Evolutionary conservation across 2,113 vertebrate genomes (phyloP), one percentile per base, ranked within the genome.

Genomic region (Paralichthys olivaceus): DNA sequence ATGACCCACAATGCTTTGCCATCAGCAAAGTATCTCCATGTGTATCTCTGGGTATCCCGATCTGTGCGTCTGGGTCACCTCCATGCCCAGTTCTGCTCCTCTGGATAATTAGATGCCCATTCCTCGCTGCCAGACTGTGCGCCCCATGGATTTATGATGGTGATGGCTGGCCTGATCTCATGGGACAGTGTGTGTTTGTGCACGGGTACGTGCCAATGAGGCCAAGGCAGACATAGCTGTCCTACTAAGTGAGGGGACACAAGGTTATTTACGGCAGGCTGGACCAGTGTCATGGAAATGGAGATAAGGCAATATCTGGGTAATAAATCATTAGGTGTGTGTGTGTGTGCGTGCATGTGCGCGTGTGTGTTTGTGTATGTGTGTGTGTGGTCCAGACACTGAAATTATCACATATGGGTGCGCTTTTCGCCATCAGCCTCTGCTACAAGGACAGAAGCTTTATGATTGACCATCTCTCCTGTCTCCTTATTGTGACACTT

Each of bases 201-300:
- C 73, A 83, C 59, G 70, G 56, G 62, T 71, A 57, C 68, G 79
- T 76, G 75, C 81, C 76, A 80, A 79, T 68, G 49, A 84, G 91
- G 84, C 77, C 84, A 80, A 80, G 67, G 79, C 80, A 83, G 75
- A 85, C 81, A 86, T 64, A 69, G 75, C 85, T 79, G 79, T 88
- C 83, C 86, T 92, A 87, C 91, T 94, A 95, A 95, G 34, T 91
- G 94, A 92, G 84, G 54, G 72, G 90, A 90, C 73, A 81, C 90
- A 79, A 90, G 93, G 91, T 94, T 87, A 84, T 92, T 91, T 91
- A 89, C 58, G 77, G 83, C 84, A 79, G 84, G 79, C 87, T 76
- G 85, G 72, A 90, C 79, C 73, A 43, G 77, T 74, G 89, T 89
- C 83, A 91, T 73, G 83, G 84, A 89, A 90, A 90, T 75, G 89